Percentiles rank a stretch among this genome's conserved stretches.
Conservation (phyloP, 2,888 invertebrate species). For the Pyrocoelia pectoralis region DNA sequence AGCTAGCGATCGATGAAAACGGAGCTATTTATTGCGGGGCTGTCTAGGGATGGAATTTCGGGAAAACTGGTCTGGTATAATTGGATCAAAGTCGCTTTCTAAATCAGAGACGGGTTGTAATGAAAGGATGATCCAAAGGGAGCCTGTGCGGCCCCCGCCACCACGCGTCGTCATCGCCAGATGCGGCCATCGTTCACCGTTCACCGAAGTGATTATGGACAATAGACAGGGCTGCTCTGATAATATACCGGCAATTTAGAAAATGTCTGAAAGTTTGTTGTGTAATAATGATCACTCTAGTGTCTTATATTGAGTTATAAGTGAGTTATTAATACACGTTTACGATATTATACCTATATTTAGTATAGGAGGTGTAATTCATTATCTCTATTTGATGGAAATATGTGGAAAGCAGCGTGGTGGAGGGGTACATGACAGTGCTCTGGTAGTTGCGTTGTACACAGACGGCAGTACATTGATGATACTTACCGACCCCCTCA, state of each 20-base stretch:
- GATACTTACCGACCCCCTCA: constrained; percentile 45
- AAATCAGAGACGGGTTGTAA: constrained; percentile 50
- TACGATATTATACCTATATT: neutral
- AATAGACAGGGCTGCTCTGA: constrained; percentile 38
- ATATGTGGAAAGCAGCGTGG: constrained; percentile 14
- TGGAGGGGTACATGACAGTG: constrained; percentile 55
- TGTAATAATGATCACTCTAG: constrained; percentile 33
- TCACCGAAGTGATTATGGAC: constrained; percentile 38
- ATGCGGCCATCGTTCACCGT: constrained; percentile 29
- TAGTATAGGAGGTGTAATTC: neutral
- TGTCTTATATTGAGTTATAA: constrained; percentile 17
- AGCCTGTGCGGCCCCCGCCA: constrained; percentile 42
- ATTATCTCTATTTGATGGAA: neutral
- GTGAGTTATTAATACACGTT: constrained; percentile 18
- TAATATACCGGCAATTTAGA: constrained; percentile 42
- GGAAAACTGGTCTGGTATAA: constrained; percentile 47
- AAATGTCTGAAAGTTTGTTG: constrained; percentile 39
- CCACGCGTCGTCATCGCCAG: constrained; percentile 36
- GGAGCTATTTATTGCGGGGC: constrained; percentile 41
- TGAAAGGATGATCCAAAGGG: constrained; percentile 50
- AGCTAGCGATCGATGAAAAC: constrained; percentile 52
- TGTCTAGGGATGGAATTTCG: constrained; percentile 39
- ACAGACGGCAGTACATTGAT: constrained; percentile 44
- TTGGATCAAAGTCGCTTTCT: constrained; percentile 55
- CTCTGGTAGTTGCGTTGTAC: constrained; percentile 58